These are phyloP conservation scores for Todiramphus saurophagus DNA, from an alignment of 2,113 vertebrate genomes.

Conservation along the genomic window DNA sequence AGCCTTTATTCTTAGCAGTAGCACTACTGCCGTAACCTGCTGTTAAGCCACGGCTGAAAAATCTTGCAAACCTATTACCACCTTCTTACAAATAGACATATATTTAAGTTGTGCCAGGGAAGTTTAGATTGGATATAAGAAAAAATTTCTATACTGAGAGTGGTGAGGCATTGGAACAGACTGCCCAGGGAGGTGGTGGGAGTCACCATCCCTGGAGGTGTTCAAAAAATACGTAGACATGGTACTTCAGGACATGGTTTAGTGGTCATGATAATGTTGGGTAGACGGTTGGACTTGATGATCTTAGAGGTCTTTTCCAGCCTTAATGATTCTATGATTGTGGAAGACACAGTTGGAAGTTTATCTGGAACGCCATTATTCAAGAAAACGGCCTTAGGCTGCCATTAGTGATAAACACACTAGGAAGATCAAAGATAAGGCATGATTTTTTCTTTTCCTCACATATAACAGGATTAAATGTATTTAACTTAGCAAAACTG, in stretches of 20 bases:
- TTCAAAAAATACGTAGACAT: too few species aligned
- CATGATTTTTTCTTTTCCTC: not conserved
- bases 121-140: too few species aligned
- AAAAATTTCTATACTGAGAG: too few species aligned
- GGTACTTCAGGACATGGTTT: too few species aligned
- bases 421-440: not conserved
- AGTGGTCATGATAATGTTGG: too few species aligned
- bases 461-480: not conserved
- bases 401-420: not conserved
- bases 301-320: too few species aligned
- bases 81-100: not conserved
- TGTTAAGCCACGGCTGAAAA: conserved; percentile 8
- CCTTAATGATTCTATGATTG: not conserved
- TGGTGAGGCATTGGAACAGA: too few species aligned
- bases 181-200: too few species aligned
- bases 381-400: not conserved
- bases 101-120: not conserved
- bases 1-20: conserved; percentile 53
- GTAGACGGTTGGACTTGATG: too few species aligned
- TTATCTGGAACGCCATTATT: not conserved
- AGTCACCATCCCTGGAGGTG: too few species aligned
- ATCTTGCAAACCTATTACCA: conserved; percentile 24
- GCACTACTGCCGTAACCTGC: not conserved
- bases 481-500: not conserved
- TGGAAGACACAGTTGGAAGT: not conserved